These are phyloP conservation scores for Trachelus stipa DNA, from an alignment of 2,888 invertebrate species.

Conservation along the genomic window DNA sequence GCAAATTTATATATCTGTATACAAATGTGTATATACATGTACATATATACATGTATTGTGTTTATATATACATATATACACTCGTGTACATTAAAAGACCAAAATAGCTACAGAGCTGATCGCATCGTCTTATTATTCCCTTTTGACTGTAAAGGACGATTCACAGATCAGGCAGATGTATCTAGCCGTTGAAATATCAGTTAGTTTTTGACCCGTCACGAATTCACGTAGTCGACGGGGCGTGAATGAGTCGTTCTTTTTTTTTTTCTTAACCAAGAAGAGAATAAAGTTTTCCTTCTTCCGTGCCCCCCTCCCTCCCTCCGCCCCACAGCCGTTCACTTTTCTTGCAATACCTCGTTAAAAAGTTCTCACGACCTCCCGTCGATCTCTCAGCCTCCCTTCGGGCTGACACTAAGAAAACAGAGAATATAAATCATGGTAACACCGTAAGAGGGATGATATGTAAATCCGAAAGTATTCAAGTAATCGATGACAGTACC, in stretches of 20 bases:
- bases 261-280: not conserved
- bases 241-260: not conserved
- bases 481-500: not conserved
- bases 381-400: not conserved
- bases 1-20: not conserved
- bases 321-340: not conserved
- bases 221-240: not conserved
- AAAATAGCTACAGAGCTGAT: not conserved
- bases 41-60: no score
- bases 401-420: not conserved
- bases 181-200: not conserved
- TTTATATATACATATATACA: not conserved
- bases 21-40: not conserved
- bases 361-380: constrained; percentile 5
- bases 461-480: not conserved
- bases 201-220: not conserved
- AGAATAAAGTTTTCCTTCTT: not conserved
- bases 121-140: not conserved
- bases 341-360: constrained; percentile 4
- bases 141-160: not conserved
- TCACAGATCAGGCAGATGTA: not conserved
- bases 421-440: not conserved
- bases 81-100: not conserved
- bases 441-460: not conserved
- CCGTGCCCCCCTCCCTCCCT: not conserved